A percentile compares a stretch with the other conserved stretches of the same genome.
These are phyloP conservation scores for Phrynosoma blainvillii DNA, from an alignment of 2,113 vertebrate genomes.

Conservation along the genomic window DNA sequence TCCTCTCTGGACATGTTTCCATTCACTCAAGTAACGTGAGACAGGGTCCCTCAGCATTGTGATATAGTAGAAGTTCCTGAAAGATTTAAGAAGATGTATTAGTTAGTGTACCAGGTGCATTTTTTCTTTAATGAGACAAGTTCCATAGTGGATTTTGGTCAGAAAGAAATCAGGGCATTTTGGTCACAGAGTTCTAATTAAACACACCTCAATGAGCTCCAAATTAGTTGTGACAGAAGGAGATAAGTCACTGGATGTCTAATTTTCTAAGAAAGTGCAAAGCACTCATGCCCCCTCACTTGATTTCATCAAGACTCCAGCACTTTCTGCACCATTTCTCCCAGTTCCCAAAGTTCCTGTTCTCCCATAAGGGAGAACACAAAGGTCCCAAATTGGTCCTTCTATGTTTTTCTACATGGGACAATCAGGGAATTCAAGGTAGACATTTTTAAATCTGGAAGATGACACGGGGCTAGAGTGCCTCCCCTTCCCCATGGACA, in stretches of 20 bases:
- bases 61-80: constrained; percentile 99
- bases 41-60: constrained; percentile 98
- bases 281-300: neutral
- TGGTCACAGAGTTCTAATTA: no score
- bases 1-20: constrained; percentile 97
- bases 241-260: neutral
- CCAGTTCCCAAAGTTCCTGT: neutral
- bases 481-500: neutral
- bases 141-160: neutral
- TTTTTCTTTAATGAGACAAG: neutral
- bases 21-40: constrained; percentile 96
- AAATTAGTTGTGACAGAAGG: neutral
- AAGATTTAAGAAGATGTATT: constrained; percentile 63
- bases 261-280: neutral
- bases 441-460: neutral
- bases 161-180: neutral
- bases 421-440: neutral
- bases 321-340: neutral
- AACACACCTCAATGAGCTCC: neutral
- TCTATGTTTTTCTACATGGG: neutral
- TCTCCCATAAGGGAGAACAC: constrained; percentile 49
- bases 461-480: no score
- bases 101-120: neutral
- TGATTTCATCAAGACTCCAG: neutral
- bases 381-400: constrained; percentile 29